Evolutionary conservation across 1,140 invertebrate genomes (phyloP).

Genomic region (Drosophila ohnishii): DNA sequence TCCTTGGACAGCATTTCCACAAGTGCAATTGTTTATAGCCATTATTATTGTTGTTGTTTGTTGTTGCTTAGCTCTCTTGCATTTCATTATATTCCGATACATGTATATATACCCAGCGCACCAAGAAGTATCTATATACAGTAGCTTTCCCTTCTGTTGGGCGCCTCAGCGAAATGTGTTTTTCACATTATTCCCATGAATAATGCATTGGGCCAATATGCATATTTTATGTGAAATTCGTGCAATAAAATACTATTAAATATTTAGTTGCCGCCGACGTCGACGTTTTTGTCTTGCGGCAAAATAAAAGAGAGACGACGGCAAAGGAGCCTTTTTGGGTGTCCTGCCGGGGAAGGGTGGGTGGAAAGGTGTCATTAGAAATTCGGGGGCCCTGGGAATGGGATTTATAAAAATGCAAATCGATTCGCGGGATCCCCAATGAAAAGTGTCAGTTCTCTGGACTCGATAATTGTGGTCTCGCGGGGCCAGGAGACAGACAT

Average conservation of each 20-base stretch:
- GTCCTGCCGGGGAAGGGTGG: conserved; percentile 2
- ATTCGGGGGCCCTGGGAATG: conserved; percentile 28
- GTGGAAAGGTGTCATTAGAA: conserved; percentile 25
- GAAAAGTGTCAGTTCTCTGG: conserved; percentile 26
- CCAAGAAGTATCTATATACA: conserved; percentile 41
- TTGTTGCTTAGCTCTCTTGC: conserved; percentile 45
- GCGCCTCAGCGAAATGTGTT: conserved; percentile 66
- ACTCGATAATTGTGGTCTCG: conserved; percentile 36
- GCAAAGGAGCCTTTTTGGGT: conserved; percentile 5
- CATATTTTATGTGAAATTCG: conserved; percentile 82
- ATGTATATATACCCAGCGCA: conserved; percentile 28
- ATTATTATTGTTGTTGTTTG: background rate
- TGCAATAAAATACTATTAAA: conserved; percentile 83
- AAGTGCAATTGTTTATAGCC: conserved; percentile 65
- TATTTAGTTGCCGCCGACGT: conserved; percentile 72
- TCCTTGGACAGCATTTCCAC: conserved; percentile 57
- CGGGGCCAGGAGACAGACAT: conserved; percentile 14
- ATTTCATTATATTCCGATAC: conserved; percentile 64
- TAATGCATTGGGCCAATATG: conserved; percentile 80
- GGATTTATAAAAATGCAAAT: conserved; percentile 54
- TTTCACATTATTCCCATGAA: conserved; percentile 81
- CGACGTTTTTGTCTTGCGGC: conserved; percentile 42
- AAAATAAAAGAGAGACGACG: conserved; percentile 17
- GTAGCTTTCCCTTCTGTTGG: conserved; percentile 16
- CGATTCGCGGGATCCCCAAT: conserved; percentile 35